A percentile compares a stretch with the other conserved stretches of the same genome.
Evolutionary conservation across 2,888 invertebrate species (phyloP).

Genomic region (Lingula anatina): DNA sequence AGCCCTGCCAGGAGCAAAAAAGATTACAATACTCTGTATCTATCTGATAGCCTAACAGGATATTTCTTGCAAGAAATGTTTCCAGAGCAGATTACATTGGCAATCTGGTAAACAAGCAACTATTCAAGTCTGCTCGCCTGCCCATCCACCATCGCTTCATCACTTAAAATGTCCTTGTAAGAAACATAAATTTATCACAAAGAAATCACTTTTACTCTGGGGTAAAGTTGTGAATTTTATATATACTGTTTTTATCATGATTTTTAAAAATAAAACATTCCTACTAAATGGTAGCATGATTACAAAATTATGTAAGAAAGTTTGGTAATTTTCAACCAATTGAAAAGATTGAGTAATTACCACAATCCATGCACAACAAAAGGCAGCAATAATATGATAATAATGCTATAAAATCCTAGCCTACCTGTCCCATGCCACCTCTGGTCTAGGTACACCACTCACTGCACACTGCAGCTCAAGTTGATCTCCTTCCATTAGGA

Average conservation of each 20-base stretch:
- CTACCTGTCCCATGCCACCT: slow-evolving; percentile 83
- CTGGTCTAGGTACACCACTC: slow-evolving; percentile 83
- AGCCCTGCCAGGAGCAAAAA: slow-evolving; percentile 10
- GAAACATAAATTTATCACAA: not conserved
- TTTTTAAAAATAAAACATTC: too few species aligned
- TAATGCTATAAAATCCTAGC: slow-evolving; percentile 57
- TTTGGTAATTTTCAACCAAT: too few species aligned
- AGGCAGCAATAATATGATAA: too few species aligned
- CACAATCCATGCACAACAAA: too few species aligned
- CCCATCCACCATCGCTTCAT: not conserved
- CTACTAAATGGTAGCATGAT: too few species aligned
- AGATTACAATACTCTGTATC: not conserved
- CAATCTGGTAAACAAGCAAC: not conserved
- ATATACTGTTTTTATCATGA: too few species aligned
- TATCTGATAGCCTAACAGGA: not conserved
- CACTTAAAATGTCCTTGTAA: not conserved
- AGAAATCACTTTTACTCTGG: not conserved
- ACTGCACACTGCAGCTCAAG: slow-evolving; percentile 69
- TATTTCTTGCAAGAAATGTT: not conserved
- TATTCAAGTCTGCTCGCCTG: not conserved
- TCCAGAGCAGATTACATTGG: not conserved
- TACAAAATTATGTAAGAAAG: too few species aligned
- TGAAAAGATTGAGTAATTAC: too few species aligned
- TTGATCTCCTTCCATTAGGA: slow-evolving; percentile 41
- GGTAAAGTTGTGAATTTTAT: too few species aligned